Evolutionary conservation across 2,888 invertebrate genomes (phyloP), one percentile per base, ranked within the genome.

Genomic region (Cryptus viduatorius): DNA sequence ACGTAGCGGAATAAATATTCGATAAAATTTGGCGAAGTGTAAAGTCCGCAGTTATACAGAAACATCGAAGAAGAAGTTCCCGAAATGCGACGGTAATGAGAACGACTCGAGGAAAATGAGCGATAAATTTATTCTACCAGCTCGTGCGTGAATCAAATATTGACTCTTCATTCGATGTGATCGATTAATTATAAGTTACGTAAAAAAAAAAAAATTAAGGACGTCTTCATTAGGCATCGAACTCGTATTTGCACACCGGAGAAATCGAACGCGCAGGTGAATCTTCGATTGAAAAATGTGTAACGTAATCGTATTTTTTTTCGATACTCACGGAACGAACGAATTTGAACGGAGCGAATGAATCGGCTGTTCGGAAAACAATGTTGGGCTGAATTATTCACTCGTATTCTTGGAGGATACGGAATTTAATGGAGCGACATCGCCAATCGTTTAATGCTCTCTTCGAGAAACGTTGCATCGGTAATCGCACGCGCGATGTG

Each of bases 1-100:
- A 46, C 29, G 46, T 53, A 24, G 61, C 50, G 75, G 37, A 76
- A 82, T 69, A 82, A 82, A 76, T 82, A 71, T 75, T 80, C 75
- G 48, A 80, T 80, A 16, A 80, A 75, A 75, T 80, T 75, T 68
- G 44, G 37, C 61, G 75, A 16, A 64, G 75, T 75, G 75, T 64
- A 75, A 75, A 75, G 19, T 31, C 37, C 48, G 48, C 46, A 12
- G 19, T 75, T 19, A 48, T 37, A 46, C 64, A 44, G 29, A 29
- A 61, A n/a, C 12, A 5, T 61, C 61, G 37, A 31, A n/a, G n/a
- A n/a, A n/a, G n/a, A n/a, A 61, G 37, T 61, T 42, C 53, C 37
- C 37, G 8, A 37, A 56, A 56, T 10, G 56, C 7, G 48, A 48
- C 75, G 46, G 37, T 64, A 50, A 64, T 64, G 48, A 64, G 75